Base-by-base conservation (phyloP, 2,888 invertebrate species). In the Arctia plantaginis region DNA sequence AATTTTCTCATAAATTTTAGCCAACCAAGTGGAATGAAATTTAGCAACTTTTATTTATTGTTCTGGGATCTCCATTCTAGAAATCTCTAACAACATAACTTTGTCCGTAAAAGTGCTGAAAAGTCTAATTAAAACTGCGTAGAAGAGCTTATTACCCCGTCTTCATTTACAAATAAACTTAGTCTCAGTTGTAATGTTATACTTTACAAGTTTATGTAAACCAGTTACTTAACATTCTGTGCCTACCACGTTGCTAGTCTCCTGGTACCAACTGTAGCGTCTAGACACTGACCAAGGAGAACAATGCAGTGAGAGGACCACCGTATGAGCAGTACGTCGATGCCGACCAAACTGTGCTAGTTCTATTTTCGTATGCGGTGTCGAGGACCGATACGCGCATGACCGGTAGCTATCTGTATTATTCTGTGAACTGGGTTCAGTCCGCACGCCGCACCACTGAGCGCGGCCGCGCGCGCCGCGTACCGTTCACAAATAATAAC, bases 381-480 rank as follows among this genome's bases (percentile, higher is more conserved):
- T 90, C 91, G 90, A 89, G 86, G 91, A 90, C 89, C 90, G 92
- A 91, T 90, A 92, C 89, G 94, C 94, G 94, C 94, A 94, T 94
- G 94, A 90, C 89, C 93, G 90, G 83, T 86, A 86, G 86, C 88
- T 89, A 88, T 88, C 87, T 85, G 85, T 82, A 82, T 80, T 85
- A 82, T 77, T 86, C 79, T 83, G 84, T 84, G 85, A 82, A 80
- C 85, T 82, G 81, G 85, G 86, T 85, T 92, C 90, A 94, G 93
- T 94, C 88, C 89, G 91, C 90, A 89, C 87, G 88, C 88, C 91
- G 93, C 92, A 90, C 90, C 90, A 86, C 83, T 80, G 78, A 91
- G 95, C 93, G 95, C 95, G 95, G 94, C 93, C 92, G 95, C 93
- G 94, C 94, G 94, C 94, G 94, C 94, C 92, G 93, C 92, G 82